Conservation (phyloP, 1,140 invertebrate genomes). For the Lepidurus apus region DNA sequence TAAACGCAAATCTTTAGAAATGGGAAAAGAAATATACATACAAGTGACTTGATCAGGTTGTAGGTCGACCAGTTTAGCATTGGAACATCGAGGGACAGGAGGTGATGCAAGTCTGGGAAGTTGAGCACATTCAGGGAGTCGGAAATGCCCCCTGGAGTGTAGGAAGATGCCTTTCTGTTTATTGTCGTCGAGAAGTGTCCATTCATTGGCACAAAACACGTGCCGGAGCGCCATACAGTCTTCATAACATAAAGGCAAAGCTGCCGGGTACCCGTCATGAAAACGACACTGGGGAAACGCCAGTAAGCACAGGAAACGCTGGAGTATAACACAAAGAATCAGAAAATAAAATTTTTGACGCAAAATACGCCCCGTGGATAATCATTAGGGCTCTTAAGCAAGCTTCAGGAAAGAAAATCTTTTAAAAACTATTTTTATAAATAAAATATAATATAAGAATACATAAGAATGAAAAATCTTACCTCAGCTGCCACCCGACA, state of each 20-base stretch:
- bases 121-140: conserved; percentile 74
- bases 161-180: conserved; percentile 70
- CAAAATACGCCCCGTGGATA: background rate
- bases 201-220: conserved; percentile 87
- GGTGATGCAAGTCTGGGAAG: conserved; percentile 58
- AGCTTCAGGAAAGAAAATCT: conserved; percentile 26
- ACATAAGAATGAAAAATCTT: conserved; percentile 27
- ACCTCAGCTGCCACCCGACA: conserved; percentile 80
- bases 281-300: conserved; percentile 81
- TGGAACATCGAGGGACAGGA: conserved; percentile 39
- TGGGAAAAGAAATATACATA: conserved; percentile 46
- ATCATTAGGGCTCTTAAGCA: background rate
- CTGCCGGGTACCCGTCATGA: conserved; percentile 49
- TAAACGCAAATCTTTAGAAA: conserved; percentile 35
- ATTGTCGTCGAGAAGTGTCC: conserved; percentile 83
- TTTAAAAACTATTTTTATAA: background rate
- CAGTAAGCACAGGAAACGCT: conserved; percentile 82
- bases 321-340: conserved; percentile 35
- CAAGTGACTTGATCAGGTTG: conserved; percentile 72
- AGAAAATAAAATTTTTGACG: background rate
- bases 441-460: conserved; percentile 31
- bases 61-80: conserved; percentile 68
- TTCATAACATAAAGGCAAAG: conserved; percentile 77
- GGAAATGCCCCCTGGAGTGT: conserved; percentile 77
- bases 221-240: conserved; percentile 80